Evolutionary conservation across 2,797 vertebrate species (phyloP), one percentile per base, ranked within the genome.

Genomic region (Melanotaenia parkinsoni): DNA sequence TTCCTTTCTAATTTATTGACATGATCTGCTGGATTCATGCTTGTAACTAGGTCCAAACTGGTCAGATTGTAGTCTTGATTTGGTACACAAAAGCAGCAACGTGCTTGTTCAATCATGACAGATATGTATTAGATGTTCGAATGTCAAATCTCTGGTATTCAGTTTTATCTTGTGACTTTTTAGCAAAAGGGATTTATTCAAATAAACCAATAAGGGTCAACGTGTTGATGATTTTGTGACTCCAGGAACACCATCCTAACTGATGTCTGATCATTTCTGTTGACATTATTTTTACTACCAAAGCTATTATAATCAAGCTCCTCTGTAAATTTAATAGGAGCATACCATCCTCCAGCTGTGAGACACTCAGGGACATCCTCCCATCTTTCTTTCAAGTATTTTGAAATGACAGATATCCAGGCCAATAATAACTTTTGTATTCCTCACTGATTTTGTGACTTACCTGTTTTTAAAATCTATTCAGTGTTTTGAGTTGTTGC

Each of bases 141-240:
- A 50, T 10, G 20, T 50, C n/a, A 3, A 50, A 10, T 22, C n/a
- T 50, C 47, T 50, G 47, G 20, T 3, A 11, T 22, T 50, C 2
- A 10, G 40, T 50, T 50, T 10, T 9, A 22, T 50, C 9, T 50
- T 3, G 3, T 61, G 22, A 51, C 20, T 47, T n/a, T 40, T n/a
- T 12, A 47, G 45, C 4, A 47, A 18, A 47, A 47, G 18, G 45
- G 5, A 47, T 47, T 8, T 20, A 8, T 47, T 50, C 8, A n/a
- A 22, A 22, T 20, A 22, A 50, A 50, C 8, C 20, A n/a, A 50
- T n/a, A 45, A 63, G 53, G 20, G 22, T 71, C 59, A 76, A 11
- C 50, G 22, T 72, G 59, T 40, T 76, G 47, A 53, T 65, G 65
- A 57, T 72, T 72, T 50, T 57, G n/a, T 45, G 47, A 54, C 54